These are phyloP conservation scores for Lycocorax pyrrhopterus DNA, from an alignment of 2,113 vertebrate genomes.

Conservation along the genomic window DNA sequence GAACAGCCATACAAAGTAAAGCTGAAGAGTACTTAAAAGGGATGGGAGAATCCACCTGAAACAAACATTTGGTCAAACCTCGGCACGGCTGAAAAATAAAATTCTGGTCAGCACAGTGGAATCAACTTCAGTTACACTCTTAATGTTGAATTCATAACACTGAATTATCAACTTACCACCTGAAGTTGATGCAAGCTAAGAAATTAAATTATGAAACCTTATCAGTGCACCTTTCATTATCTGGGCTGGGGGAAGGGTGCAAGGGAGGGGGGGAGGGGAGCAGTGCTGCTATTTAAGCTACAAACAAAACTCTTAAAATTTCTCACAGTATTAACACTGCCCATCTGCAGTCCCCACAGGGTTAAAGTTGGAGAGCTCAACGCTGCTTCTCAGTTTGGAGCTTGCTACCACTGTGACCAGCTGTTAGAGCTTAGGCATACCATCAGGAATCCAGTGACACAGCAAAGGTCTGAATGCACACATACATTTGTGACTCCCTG, in stretches of 20 bases:
- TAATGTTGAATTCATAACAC: not conserved
- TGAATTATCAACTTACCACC: not conserved
- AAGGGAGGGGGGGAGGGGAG: fast-evolving
- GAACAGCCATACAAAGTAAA: not conserved
- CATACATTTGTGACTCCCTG: not conserved
- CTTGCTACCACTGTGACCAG: not conserved
- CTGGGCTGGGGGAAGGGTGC: not conserved
- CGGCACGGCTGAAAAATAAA: not conserved
- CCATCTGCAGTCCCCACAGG: not conserved
- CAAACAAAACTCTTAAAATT: not conserved
- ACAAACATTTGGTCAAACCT: not conserved
- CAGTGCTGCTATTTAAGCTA: not conserved
- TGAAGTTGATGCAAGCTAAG: not conserved
- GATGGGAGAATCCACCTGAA: not conserved
- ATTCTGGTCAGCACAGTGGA: not conserved
- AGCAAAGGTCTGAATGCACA: slow-evolving; percentile 5
- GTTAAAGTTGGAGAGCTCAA: not conserved
- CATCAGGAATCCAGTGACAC: slow-evolving; percentile 37
- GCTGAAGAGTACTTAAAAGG: not conserved
- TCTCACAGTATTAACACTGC: not conserved
- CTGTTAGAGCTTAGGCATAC: slow-evolving; percentile 9
- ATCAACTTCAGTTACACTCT: not conserved
- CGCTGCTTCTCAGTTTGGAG: not conserved
- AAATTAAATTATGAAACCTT: not conserved
- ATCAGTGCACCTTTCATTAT: not conserved